Percentiles rank a stretch among this genome's conserved stretches.
Conservation (phyloP, 2,113 vertebrate genomes). For the Corvus cornix region DNA sequence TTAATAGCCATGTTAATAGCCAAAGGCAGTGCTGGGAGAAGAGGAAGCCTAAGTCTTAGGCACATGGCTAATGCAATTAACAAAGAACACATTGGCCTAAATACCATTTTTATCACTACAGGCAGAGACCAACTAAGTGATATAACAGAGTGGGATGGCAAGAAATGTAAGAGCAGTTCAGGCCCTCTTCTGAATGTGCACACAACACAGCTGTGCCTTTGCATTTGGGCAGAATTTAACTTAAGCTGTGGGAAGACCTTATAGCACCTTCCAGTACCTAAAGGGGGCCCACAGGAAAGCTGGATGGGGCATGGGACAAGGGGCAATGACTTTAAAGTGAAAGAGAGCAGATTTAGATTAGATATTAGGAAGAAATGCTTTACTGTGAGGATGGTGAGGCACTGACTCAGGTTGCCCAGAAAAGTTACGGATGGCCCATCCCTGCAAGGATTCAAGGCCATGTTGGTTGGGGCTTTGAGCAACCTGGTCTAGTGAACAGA, state of each 20-base stretch:
- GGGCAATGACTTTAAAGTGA: neutral
- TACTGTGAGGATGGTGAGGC: neutral
- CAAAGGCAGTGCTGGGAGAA: slow-evolving; percentile 27
- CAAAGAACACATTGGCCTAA: slow-evolving; percentile 72
- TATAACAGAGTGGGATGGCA: neutral
- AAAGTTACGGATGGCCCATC: neutral
- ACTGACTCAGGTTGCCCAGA: neutral
- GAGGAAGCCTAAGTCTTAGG: slow-evolving; percentile 52
- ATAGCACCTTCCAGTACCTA: neutral
- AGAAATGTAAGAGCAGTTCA: neutral
- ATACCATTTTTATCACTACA: slow-evolving; percentile 9
- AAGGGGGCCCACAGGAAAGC: neutral
- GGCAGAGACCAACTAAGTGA: neutral
- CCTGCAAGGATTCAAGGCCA: neutral
- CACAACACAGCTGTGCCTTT: neutral
- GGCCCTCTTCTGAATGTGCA: neutral
- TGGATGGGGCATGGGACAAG: neutral
- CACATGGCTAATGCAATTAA: slow-evolving; percentile 78
- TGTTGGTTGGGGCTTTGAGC: rapidly evolving
- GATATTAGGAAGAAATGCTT: neutral
- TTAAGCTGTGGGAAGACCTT: neutral
- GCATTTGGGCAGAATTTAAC: neutral
- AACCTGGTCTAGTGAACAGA: neutral
- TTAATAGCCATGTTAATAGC: neutral
- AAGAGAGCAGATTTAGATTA: neutral